phyloP scores from a whole-genome alignment of 2,113 vertebrate genomes.

The Camelus dromedarius region DNA sequence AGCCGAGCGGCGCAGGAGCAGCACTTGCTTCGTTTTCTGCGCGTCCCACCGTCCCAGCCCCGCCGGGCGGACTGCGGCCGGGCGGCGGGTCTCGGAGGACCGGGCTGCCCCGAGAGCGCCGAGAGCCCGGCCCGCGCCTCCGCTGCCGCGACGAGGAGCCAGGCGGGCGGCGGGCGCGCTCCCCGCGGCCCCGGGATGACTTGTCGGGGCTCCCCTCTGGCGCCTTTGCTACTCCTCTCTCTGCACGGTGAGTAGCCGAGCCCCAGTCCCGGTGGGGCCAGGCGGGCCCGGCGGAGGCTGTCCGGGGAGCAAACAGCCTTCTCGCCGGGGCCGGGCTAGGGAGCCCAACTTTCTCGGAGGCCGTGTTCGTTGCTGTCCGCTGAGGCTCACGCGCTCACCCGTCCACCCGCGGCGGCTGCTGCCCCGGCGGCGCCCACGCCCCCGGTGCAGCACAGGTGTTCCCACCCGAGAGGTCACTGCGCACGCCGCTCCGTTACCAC shows the following conservation, averaged over 20 bases:
- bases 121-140: slow-evolving; percentile 15
- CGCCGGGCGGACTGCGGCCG: slow-evolving; percentile 56
- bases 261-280: background rate
- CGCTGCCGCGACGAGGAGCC: background rate
- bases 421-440: background rate
- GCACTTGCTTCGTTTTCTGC: slow-evolving; percentile 36
- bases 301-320: background rate
- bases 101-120: background rate
- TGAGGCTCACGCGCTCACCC: background rate
- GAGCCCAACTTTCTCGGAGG: background rate
- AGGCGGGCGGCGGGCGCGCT: slow-evolving; percentile 49
- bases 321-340: background rate
- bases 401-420: background rate
- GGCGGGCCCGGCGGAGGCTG: background rate
- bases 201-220: slow-evolving; percentile 78
- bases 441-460: background rate
- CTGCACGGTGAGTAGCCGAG: slow-evolving; percentile 84
- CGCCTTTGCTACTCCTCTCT: slow-evolving; percentile 84
- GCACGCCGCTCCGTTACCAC: fast-evolving
- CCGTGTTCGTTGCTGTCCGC: background rate
- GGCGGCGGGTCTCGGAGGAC: background rate
- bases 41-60: slow-evolving; percentile 45
- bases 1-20: slow-evolving; percentile 69
- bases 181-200: slow-evolving; percentile 82
- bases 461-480: background rate